Base-by-base conservation (phyloP, 2,888 invertebrate genomes). In the Rhagophthalmus giganteus region DNA sequence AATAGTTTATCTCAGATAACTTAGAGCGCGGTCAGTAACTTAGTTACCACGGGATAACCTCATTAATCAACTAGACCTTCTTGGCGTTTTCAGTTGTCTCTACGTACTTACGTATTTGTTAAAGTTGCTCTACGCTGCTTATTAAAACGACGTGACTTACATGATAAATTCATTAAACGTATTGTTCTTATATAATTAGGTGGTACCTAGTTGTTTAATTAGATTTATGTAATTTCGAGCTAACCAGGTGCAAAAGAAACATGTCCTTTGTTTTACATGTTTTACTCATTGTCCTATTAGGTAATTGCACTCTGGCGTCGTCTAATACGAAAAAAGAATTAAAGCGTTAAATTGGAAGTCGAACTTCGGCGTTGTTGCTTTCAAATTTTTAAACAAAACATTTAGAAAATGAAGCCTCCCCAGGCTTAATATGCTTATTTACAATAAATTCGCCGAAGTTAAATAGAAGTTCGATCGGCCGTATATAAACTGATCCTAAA, bases 11-110 rank as follows among this genome's bases (percentile, higher is more conserved):
- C 48, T 47, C 38, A 25, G 53, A 53, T 63, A 64, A 64, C 60
- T 56, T 63, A 64, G 59, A 61, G 55, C 58, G 60, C 57, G 64
- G 65, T 62, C 55, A 54, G 48, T 58, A 65, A 65, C 64, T 64
- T 63, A 62, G 64, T 64, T 65, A 63, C 60, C 47, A 37, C 34
- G 49, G 54, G 48, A 45, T 53, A 51, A 49, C 45, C 33, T 46
- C 54, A 55, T 59, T 54, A 47, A 55, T 57, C 55, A 59, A 53
- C 20, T 27, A 46, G 47, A 47, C 42, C 53, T 48, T 45, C 53
- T 48, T 53, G 48, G 44, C 48, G 42, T 47, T 53, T 44, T 37
- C 13, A 39, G 37, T 44, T 47, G 48, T 48, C 48, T 53, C 20
- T 37, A n/a, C 39, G 31, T 33, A 14, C 39, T 47, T 47, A 41